These are phyloP conservation scores for Melanaphis sacchari DNA, from an alignment of 1,140 invertebrate species.

Conservation along the genomic window DNA sequence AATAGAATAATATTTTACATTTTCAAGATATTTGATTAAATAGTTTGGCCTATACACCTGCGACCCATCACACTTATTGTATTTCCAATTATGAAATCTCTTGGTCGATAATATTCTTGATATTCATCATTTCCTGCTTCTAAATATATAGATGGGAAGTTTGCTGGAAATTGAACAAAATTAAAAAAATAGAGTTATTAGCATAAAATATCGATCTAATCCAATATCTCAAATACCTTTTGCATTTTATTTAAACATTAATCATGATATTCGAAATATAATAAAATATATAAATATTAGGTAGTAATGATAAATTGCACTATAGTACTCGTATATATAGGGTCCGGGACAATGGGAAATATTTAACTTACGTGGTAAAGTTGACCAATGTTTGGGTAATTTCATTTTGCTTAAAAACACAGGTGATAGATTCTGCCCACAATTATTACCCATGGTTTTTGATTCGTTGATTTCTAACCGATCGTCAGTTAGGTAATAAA, in stretches of 20 bases:
- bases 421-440: slow-evolving; percentile 77
- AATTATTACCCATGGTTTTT: slow-evolving; percentile 68
- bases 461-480: slow-evolving; percentile 79
- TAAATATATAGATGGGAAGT: slow-evolving; percentile 14
- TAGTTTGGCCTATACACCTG: slow-evolving; percentile 61
- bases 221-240: neutral
- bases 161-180: neutral
- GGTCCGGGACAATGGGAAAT: neutral
- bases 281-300: neutral
- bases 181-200: neutral
- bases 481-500: slow-evolving; percentile 83
- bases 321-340: neutral
- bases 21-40: neutral
- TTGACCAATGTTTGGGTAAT: slow-evolving; percentile 75
- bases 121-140: neutral
- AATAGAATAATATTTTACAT: neutral
- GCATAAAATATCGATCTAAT: neutral
- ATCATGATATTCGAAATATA: neutral
- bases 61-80: slow-evolving; percentile 73
- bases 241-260: neutral
- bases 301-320: neutral
- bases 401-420: slow-evolving; percentile 77
- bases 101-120: slow-evolving; percentile 75
- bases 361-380: slow-evolving; percentile 31
- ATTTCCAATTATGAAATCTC: slow-evolving; percentile 77